Evolutionary conservation across 2,113 vertebrate species (phyloP).

Genomic region (Tenebrosternarchus preto): DNA sequence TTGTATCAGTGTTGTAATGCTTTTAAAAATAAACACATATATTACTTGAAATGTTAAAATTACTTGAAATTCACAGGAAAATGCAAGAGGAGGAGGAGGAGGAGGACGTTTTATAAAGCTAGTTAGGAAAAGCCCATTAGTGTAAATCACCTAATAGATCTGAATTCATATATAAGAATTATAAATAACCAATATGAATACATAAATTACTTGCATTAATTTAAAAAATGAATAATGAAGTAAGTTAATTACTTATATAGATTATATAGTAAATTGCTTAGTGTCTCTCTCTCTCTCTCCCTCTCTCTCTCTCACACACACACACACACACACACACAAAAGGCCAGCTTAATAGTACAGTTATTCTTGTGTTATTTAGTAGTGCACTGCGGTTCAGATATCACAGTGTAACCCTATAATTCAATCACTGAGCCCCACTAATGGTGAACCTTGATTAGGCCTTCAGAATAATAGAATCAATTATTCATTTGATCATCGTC

Average conservation of each 20-base stretch:
- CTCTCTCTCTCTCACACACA: no score
- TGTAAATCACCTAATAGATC: background rate
- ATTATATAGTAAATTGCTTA: no score
- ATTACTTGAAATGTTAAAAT: no score
- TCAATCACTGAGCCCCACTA: background rate
- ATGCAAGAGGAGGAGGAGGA: background rate
- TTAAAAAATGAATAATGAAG: no score
- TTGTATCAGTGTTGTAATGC: background rate
- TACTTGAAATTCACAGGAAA: background rate
- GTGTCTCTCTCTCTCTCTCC: no score
- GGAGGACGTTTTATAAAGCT: background rate
- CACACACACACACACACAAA: no score
- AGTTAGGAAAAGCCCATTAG: no score
- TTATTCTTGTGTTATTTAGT: background rate
- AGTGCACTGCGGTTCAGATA: slow-evolving; percentile 6
- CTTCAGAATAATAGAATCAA: background rate
- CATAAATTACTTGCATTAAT: no score
- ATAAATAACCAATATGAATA: background rate
- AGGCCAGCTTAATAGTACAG: no score
- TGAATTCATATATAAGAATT: background rate
- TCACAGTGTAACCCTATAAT: slow-evolving; percentile 2
- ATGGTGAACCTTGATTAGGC: slow-evolving; percentile 8
- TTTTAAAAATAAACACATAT: background rate
- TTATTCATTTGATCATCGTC: background rate
- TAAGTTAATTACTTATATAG: no score